Conservation (phyloP, 2,113 vertebrate species). For the Pachypanchax playfairii region DNA sequence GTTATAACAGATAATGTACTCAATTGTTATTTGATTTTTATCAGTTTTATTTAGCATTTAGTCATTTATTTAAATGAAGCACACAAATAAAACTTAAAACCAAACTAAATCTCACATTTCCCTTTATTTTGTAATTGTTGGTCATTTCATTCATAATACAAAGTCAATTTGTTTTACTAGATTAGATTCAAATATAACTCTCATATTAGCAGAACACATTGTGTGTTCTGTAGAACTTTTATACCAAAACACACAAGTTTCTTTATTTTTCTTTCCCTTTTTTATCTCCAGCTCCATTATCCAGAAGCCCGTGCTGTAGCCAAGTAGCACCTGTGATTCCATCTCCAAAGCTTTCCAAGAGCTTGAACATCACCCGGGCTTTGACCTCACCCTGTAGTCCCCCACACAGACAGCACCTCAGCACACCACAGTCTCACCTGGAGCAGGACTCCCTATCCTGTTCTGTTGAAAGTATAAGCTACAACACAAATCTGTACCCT, state of each 20-base stretch:
- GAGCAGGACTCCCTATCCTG: conserved; percentile 63
- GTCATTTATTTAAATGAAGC: not conserved
- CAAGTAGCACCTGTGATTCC: conserved; percentile 61
- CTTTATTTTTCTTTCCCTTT: not conserved
- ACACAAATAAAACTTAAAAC: not conserved
- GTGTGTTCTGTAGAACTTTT: no score
- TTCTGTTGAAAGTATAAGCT: conserved; percentile 51
- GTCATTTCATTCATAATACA: not conserved
- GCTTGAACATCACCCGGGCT: conserved; percentile 76
- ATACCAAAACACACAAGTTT: no score
- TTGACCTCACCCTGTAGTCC: conserved; percentile 72
- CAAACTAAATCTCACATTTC: not conserved
- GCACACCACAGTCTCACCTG: conserved; percentile 56
- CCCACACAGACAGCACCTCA: conserved; percentile 44
- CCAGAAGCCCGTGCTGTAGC: conserved; percentile 69
- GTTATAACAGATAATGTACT: no score
- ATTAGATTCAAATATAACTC: no score
- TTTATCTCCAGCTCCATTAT: conserved; percentile 76
- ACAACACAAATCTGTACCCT: conserved; percentile 83
- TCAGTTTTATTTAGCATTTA: not conserved
- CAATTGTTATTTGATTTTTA: no score
- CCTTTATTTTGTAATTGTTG: not conserved
- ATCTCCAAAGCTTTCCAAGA: conserved; percentile 69
- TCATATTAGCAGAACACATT: no score
- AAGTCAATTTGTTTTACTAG: no score